Conservation (phyloP, 1,140 invertebrate genomes). For the Mamestra configurata region DNA sequence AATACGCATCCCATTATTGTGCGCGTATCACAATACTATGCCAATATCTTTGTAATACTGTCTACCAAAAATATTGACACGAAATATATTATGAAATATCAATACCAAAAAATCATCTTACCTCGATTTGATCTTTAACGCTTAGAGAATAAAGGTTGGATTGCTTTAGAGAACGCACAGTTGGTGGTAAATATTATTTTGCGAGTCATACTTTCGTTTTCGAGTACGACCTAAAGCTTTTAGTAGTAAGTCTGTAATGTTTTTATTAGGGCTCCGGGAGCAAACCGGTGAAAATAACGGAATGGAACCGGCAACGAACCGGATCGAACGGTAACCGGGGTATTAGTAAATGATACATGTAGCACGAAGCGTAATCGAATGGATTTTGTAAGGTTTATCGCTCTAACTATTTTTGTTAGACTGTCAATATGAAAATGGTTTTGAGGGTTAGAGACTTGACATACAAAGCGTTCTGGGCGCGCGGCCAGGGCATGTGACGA, state of each 20-base stretch:
- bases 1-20: not conserved
- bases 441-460: no score
- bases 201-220: constrained; percentile 37
- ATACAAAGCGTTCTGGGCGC: no score
- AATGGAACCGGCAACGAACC: not conserved
- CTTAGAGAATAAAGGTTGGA: not conserved
- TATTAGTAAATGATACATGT: constrained; percentile 37
- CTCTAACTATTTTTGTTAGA: constrained; percentile 13
- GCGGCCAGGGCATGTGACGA: no score
- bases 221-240: constrained; percentile 51
- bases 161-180: not conserved
- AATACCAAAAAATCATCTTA: not conserved
- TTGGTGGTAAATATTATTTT: constrained; percentile 27
- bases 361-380: constrained; percentile 11
- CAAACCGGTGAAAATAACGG: constrained; percentile 6
- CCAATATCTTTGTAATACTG: constrained; percentile 24
- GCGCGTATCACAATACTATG: not conserved
- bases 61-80: constrained; percentile 42
- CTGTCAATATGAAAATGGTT: no score
- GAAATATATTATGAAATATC: constrained; percentile 34
- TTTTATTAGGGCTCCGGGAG: constrained; percentile 45
- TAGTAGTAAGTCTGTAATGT: constrained; percentile 48
- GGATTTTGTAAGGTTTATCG: constrained; percentile 22
- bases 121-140: not conserved
- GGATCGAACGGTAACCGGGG: constrained; percentile 13